Evolutionary conservation across 1,140 invertebrate genomes (phyloP), one percentile per base, ranked within the genome.

Genomic region (Medauroidea extradentata): DNA sequence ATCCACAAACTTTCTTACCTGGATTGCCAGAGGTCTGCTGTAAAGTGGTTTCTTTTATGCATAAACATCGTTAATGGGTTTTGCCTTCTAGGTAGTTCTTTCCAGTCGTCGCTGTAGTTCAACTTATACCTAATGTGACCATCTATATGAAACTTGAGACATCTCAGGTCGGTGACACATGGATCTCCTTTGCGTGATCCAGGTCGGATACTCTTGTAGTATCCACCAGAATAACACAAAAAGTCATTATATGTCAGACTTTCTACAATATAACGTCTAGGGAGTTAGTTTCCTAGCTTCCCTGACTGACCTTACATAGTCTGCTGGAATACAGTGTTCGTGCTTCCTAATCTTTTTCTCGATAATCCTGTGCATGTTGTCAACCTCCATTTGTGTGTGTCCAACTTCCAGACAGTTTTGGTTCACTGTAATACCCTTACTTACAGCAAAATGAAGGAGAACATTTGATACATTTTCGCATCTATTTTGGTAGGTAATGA

Each of bases 141-240:
- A 53, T 53, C 52, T 4, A 18, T 53, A 13, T 18, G 19, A 38
- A 21, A 53, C 52, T 53, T 38, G 14, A 53, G 52, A 23, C 55
- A 57, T 57, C 55, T 50, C 43, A 48, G 38, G 38, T 48, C 46
- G 8, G 42, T 57, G n/a, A 50, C 46, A 57, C 24, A 57, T 34
- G 23, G 46, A 50, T 50, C 42, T 13, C 42, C 23, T 50, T 46
- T 34, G 4, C 11, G 4, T 34, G 29, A 34, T 34, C 29, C 29
- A 34, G 29, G 29, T 11, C 29, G 29, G 23, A 53, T 53, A 27
- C 43, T 57, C 42, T 27, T 50, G 23, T 48, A 57, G 23, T 50
- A 57, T 23, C 42, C 42, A 57, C 50, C n/a, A 51, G 18, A 18
- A 34, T 34, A 55, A 34, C 34, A 24, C 11, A 48, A 48, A 51